Base-by-base conservation (phyloP, 2,797 vertebrate species). In the Paguma larvata region DNA sequence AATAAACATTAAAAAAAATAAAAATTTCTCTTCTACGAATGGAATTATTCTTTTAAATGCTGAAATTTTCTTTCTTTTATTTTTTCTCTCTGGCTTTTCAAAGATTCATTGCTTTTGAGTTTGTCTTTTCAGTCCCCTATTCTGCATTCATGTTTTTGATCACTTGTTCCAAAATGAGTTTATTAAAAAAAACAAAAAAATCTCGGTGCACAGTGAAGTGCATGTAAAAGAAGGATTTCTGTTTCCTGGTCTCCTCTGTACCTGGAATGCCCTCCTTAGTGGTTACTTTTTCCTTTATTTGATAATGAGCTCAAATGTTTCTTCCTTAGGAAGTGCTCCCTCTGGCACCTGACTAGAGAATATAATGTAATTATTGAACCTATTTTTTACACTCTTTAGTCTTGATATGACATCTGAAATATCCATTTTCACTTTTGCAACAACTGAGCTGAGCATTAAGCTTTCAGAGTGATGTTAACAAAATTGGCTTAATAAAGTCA, bases 401-500 rank as follows among this genome's bases (percentile, higher is more conserved):
- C 94, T 73, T 95, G 25, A 73, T 18, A 56, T 68, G 11, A n/a
- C 10, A 70, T n/a, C 56, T 90, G 10, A 95, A 88, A 92, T 95
- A 75, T 30, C 41, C 34, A 48, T 44, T 89, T 97, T 48, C 7
- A 85, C 56, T 91, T 90, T 89, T 85, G 27, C 38, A 89, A 44
- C 38, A 90, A 62, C n/a, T 95, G 46, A 38, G 2, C 30, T 93
- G 90, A 91, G 4, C 62, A 53, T 68, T 90, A 73, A 92, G 30
- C 48, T 79, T 84, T 46, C 32, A 85, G 51, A 18, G 23, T 86
- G 23, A 44, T 30, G 10, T 80, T 80, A 94, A 83, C 51, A 93
- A 80, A 88, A 96, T 79, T 97, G 82, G 32, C 10, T 62, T 97
- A 89, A 95, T 80, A 89, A 65, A 95, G 32, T 72, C 51, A 91